These are phyloP conservation scores for Tipula confusa DNA, from an alignment of 2,888 invertebrate genomes.

Conservation along the genomic window DNA sequence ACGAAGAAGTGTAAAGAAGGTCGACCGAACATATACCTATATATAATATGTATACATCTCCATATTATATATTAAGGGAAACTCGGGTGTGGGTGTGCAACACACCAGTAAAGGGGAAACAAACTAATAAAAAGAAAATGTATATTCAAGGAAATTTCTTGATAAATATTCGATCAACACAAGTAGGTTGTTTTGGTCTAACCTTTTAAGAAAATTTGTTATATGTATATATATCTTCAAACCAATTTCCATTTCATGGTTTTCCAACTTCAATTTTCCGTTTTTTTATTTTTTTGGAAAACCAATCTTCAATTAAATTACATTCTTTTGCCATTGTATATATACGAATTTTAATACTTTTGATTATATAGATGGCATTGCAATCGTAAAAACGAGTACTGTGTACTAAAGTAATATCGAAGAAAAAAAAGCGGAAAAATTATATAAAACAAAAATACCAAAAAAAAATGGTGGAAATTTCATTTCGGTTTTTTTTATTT, in stretches of 20 bases:
- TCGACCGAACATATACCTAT: background rate
- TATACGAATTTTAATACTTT: conserved; percentile 3
- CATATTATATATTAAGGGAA: too few species aligned
- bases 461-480: background rate
- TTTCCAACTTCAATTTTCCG: conserved; percentile 8
- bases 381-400: conserved; percentile 5
- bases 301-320: conserved; percentile 25
- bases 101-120: background rate
- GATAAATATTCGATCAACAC: conserved; percentile 25
- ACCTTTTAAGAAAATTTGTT: conserved; percentile 7
- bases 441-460: background rate
- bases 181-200: conserved; percentile 6
- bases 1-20: conserved; percentile 12
- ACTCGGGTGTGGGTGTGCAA: background rate
- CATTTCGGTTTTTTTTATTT: background rate
- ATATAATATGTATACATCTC: background rate
- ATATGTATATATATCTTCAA: background rate
- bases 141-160: conserved; percentile 5
- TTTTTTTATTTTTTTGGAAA: background rate
- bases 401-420: background rate
- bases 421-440: background rate
- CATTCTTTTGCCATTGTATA: background rate
- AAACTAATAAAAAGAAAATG: conserved; percentile 1
- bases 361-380: conserved; percentile 12
- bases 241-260: conserved; percentile 16